Percentiles rank a stretch among this genome's conserved stretches.
Evolutionary conservation across 2,113 vertebrate genomes (phyloP).

Genomic region (human): DNA sequence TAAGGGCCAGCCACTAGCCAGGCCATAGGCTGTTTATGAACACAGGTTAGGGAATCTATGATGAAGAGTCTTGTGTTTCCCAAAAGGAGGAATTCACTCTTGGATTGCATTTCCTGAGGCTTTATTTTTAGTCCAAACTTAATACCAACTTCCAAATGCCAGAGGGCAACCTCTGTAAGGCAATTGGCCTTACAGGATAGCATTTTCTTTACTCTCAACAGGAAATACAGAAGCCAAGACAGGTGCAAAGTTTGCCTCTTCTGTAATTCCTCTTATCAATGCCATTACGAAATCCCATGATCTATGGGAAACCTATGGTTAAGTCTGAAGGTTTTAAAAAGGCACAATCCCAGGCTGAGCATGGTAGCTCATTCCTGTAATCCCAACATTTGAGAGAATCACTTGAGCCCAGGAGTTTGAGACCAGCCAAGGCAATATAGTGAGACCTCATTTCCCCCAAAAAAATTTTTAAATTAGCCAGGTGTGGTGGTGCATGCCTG

Average conservation of each 20-base stretch:
- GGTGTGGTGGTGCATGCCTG: no score
- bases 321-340: neutral
- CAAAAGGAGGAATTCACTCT: slow-evolving; percentile 21
- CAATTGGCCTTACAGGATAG: neutral
- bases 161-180: neutral
- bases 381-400: no score
- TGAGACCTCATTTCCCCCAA: no score
- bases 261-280: neutral
- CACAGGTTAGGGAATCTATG: neutral
- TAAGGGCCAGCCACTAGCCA: slow-evolving; percentile 56
- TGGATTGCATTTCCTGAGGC: slow-evolving; percentile 53
- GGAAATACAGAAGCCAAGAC: neutral
- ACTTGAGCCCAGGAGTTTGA: no score
- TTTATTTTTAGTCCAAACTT: slow-evolving; percentile 67
- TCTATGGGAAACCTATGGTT: neutral
- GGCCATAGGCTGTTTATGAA: slow-evolving; percentile 37
- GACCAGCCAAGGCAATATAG: no score
- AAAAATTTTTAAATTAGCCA: no score
- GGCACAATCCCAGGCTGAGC: neutral
- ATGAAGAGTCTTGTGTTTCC: slow-evolving; percentile 79
- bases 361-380: no score
- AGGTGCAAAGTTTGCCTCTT: neutral
- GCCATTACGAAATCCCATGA: neutral
- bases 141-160: slow-evolving; percentile 46
- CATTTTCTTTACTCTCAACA: neutral